A percentile compares a stretch with the other conserved stretches of the same genome.
These are phyloP conservation scores for Drosophila repleta DNA, from an alignment of 1,140 invertebrate species.

Conservation along the genomic window DNA sequence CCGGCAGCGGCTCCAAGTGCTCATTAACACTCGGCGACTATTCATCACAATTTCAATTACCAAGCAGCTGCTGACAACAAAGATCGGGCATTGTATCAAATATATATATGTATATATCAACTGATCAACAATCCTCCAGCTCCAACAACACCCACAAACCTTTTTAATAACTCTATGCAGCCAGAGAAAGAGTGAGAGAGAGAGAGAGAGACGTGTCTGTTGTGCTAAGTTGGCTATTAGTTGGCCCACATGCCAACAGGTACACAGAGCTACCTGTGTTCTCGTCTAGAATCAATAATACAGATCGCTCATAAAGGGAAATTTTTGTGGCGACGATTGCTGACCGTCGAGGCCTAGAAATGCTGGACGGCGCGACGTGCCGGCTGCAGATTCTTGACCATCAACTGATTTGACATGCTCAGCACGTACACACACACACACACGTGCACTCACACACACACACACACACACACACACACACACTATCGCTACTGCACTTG, in stretches of 20 bases:
- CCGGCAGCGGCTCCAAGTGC: conserved; percentile 29
- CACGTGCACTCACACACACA: too few species aligned
- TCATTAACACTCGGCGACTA: conserved; percentile 70
- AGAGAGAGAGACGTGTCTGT: conserved; percentile 63
- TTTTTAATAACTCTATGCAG: conserved; percentile 76
- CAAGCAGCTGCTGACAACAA: conserved; percentile 22
- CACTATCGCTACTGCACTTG: conserved; percentile 20
- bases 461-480: too few species aligned
- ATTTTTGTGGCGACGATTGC: conserved; percentile 47
- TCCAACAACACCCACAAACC: conserved; percentile 14
- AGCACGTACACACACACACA: conserved; percentile 31
- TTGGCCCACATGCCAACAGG: conserved; percentile 54
- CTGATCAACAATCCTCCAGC: background rate
- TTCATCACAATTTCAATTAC: conserved; percentile 61
- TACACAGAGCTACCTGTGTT: conserved; percentile 4
- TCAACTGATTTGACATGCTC: conserved; percentile 20
- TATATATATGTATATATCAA: background rate
- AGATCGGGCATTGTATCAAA: conserved; percentile 25
- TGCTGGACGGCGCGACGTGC: conserved; percentile 33
- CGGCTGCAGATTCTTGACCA: conserved; percentile 14
- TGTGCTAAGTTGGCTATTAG: conserved; percentile 65
- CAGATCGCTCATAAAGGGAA: conserved; percentile 69
- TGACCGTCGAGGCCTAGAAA: conserved; percentile 10
- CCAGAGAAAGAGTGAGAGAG: too few species aligned
- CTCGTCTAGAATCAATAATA: conserved; percentile 64